A percentile compares a stretch with the other conserved stretches of the same genome.
Evolutionary conservation across 2,797 vertebrate species (phyloP).

Genomic region (Manis crassicaudata): DNA sequence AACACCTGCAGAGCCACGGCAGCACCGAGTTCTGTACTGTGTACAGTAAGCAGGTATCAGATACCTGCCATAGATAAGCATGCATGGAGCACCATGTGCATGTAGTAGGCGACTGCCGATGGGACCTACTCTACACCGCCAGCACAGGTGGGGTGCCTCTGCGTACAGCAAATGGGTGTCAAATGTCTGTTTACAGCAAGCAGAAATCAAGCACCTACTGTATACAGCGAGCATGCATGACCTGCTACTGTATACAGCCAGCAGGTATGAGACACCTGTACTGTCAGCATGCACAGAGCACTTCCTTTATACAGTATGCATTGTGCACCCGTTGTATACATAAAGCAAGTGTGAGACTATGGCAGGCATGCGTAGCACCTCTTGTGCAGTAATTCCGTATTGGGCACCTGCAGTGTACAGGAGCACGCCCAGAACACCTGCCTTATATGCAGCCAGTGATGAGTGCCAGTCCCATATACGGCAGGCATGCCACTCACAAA

Average conservation of each 20-base stretch:
- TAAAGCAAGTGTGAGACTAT: no score
- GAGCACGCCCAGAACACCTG: background rate
- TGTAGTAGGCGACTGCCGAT: no score
- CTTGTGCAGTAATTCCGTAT: accelerated
- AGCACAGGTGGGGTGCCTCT: background rate
- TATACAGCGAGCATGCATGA: background rate
- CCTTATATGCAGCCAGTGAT: background rate
- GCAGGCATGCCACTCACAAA: background rate
- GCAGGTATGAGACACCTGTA: background rate
- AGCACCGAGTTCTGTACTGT: background rate
- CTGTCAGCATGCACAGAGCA: no score
- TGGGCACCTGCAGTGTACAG: background rate
- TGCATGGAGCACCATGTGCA: background rate
- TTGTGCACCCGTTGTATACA: background rate
- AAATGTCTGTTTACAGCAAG: background rate
- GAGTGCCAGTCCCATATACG: no score
- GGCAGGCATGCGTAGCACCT: no score
- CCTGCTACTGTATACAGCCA: background rate
- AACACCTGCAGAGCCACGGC: no score
- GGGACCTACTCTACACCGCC: no score
- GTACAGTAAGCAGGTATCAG: background rate
- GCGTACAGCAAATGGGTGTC: background rate
- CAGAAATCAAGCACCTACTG: background rate
- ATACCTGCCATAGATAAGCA: background rate
- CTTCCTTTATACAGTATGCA: background rate